Evolutionary conservation across 2,888 invertebrate genomes (phyloP), one percentile per base, ranked within the genome.

Genomic region (Dasysyrphus tricinctus): DNA sequence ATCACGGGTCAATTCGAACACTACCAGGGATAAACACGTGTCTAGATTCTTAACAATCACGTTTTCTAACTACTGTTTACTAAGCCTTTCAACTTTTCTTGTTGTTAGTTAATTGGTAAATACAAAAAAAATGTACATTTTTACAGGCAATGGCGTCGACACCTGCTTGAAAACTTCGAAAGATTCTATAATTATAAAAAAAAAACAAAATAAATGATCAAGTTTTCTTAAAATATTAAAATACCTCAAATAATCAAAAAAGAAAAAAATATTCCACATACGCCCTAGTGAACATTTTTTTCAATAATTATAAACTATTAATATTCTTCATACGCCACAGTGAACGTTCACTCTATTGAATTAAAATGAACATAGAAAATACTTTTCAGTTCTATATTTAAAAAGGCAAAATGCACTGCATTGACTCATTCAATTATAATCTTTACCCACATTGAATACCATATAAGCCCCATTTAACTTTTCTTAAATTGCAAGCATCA

Each of bases 401-500:
- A 78, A 61, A n/a, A 29, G 24, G n/a, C 19, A 32, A 39, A 32
- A n/a, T 16, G 7, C 32, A 57, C 32, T 57, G 7, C 32, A 57
- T n/a, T 57, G 16, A 57, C n/a, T 57, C 56, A 56, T 29, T 29
- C 29, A 29, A 32, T 32, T 24, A 24, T 24, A 24, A 24, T 24
- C 24, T 24, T n/a, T 24, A 24, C 24, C 1, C 24, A 24, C 3
- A 24, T 24, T 24, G 24, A 24, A 24, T 24, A 24, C 24, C 24
- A 24, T 24, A 24, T 24, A 24, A 24, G 24, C 24, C 24, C 24
- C 24, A 24, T 24, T 24, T 24, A n/a, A n/a, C 24, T 24, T 24
- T 24, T 32, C n/a, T 7, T 5, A 57, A 59, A 65, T 61, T 69
- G 80, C 80, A 80, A 85, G 80, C 80, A 85, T 70, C 80, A 80